Conservation (phyloP, 2,797 vertebrate species). For the Peromyscus melanophrys region DNA sequence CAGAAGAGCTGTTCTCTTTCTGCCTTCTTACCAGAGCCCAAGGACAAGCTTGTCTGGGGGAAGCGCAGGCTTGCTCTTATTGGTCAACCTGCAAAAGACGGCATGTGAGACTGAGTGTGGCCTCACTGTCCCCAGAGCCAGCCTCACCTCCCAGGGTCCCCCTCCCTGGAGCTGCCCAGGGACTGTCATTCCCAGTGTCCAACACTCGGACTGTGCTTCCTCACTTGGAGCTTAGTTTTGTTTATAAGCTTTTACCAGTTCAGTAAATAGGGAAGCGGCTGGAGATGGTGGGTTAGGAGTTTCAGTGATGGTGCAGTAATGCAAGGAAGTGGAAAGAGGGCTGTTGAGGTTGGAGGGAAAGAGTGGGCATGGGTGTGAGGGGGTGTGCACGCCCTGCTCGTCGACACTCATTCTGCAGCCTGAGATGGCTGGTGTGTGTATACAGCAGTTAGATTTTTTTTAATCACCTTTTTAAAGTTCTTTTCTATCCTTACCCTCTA, state of each 20-base stretch:
- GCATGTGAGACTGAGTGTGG: not conserved
- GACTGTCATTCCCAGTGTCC: not conserved
- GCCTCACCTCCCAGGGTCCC: not conserved
- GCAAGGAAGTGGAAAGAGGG: not conserved
- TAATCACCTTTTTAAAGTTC: not conserved
- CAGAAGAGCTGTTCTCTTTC: constrained; percentile 41
- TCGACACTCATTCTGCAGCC: not conserved
- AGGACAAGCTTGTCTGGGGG: constrained; percentile 31
- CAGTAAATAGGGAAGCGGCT: not conserved
- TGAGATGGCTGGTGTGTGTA: not conserved
- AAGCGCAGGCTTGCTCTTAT: not conserved
- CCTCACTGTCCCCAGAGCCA: not conserved
- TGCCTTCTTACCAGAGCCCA: constrained; percentile 52
- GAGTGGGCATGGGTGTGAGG: accelerated
- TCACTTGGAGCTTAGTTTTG: not conserved
- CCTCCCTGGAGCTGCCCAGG: not conserved
- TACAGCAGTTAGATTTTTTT: not conserved
- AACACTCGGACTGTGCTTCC: not conserved
- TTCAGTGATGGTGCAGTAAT: not conserved
- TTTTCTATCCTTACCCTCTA: not conserved
- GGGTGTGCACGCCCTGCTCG: accelerated
- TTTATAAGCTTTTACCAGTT: constrained; percentile 33
- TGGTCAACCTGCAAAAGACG: constrained; percentile 1
- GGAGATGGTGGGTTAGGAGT: not conserved
- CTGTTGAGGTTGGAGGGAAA: not conserved